Evolutionary conservation across 2,797 vertebrate genomes (phyloP).

Genomic region (Cyprinodon diabolis): DNA sequence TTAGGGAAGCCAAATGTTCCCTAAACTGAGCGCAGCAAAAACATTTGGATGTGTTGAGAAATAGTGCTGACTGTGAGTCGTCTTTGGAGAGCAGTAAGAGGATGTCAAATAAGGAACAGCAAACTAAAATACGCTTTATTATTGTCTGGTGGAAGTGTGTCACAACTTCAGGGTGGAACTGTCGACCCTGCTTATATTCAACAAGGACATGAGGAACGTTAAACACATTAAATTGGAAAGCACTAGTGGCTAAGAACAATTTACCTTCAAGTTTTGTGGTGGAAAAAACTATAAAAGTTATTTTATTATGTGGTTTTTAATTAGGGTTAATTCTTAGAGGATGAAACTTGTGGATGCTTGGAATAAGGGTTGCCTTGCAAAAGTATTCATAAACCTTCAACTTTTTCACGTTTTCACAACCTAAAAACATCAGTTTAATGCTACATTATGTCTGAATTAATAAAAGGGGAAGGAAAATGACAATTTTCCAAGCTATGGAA

Average conservation of each 20-base stretch:
- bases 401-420: neutral
- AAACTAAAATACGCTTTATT: slow-evolving; percentile 70
- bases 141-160: slow-evolving; percentile 70
- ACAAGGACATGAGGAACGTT: slow-evolving; percentile 22
- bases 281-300: no score
- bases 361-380: neutral
- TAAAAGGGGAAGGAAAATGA: neutral
- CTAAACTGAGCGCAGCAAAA: slow-evolving; percentile 26
- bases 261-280: no score
- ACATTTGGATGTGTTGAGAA: slow-evolving; percentile 58
- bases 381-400: neutral
- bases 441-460: neutral
- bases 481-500: neutral
- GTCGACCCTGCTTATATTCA: slow-evolving; percentile 31
- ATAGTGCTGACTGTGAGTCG: slow-evolving; percentile 63
- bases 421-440: neutral
- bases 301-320: no score
- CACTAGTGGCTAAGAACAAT: neutral
- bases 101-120: slow-evolving; percentile 82
- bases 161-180: slow-evolving; percentile 64
- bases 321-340: no score
- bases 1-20: neutral
- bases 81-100: slow-evolving; percentile 69
- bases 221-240: slow-evolving; percentile 17
- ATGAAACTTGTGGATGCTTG: neutral